Percentiles rank a stretch among this genome's conserved stretches.
phyloP scores from a whole-genome alignment of 2,888 invertebrate species.

The Polydrusus tereticollis region DNA sequence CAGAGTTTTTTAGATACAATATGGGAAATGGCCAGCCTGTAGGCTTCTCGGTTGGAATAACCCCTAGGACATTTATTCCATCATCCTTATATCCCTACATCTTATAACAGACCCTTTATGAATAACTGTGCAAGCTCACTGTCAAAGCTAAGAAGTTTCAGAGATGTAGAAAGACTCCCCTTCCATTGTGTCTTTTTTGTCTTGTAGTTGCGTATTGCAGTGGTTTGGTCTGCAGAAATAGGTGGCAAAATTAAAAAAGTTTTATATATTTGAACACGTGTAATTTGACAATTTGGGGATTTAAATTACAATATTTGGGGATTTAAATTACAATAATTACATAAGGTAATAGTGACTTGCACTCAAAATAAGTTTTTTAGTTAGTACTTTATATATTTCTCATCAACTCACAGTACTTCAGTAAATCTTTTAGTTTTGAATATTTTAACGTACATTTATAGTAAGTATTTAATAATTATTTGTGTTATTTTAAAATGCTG shows the following conservation, averaged over 20 bases:
- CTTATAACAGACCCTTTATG: constrained; percentile 37
- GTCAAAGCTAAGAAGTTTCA: constrained; percentile 44
- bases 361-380: too few species aligned
- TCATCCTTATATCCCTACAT: constrained; percentile 24
- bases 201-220: constrained; percentile 45
- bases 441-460: too few species aligned
- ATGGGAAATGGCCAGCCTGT: constrained; percentile 16
- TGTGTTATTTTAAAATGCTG: too few species aligned
- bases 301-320: too few species aligned
- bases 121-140: constrained; percentile 40
- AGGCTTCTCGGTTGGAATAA: constrained; percentile 22
- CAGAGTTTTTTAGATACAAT: not conserved
- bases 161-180: constrained; percentile 40
- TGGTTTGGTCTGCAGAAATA: constrained; percentile 4
- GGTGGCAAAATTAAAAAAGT: not conserved
- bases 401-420: too few species aligned
- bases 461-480: too few species aligned
- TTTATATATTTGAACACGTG: too few species aligned
- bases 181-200: constrained; percentile 51
- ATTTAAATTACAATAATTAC: too few species aligned
- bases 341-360: too few species aligned
- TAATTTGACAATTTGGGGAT: too few species aligned
- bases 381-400: too few species aligned
- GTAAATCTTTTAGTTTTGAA: too few species aligned
- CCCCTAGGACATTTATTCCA: constrained; percentile 30